Evolutionary conservation across 2,888 invertebrate genomes (phyloP).

Genomic region (Andrena camellia): DNA sequence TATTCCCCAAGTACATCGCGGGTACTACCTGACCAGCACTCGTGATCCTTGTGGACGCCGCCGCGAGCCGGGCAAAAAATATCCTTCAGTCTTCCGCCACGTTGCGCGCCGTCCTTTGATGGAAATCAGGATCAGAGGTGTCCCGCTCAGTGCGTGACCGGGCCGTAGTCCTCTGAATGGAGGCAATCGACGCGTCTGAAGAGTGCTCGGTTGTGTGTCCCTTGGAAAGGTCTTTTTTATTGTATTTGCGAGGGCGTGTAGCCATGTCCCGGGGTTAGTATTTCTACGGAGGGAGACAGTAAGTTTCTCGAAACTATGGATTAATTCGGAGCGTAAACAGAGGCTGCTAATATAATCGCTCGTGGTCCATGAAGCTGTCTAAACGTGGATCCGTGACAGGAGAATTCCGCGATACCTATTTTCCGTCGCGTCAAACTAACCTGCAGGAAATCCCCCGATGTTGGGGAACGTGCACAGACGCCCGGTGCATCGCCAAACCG

Average conservation of each 20-base stretch:
- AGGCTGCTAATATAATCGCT: conserved; percentile 26
- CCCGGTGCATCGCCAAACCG: conserved; percentile 54
- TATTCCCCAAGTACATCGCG: conserved; percentile 76
- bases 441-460: conserved; percentile 58
- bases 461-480: conserved; percentile 44
- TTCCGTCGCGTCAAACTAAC: conserved; percentile 62
- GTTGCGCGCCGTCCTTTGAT: neutral
- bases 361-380: conserved; percentile 10
- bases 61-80: conserved; percentile 20
- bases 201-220: neutral
- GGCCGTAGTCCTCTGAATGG: no score
- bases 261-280: no score
- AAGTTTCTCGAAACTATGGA: neutral
- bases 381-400: conserved; percentile 14
- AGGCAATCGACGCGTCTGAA: no score
- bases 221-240: no score
- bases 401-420: conserved; percentile 57
- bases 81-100: neutral
- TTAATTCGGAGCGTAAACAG: conserved; percentile 3
- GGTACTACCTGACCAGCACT: conserved; percentile 72
- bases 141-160: neutral
- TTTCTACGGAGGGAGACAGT: no score
- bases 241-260: no score
- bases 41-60: conserved; percentile 65
- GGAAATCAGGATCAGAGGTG: neutral